phyloP scores from a whole-genome alignment of 2,888 invertebrate genomes.

The Phanerotoma sp. region DNA sequence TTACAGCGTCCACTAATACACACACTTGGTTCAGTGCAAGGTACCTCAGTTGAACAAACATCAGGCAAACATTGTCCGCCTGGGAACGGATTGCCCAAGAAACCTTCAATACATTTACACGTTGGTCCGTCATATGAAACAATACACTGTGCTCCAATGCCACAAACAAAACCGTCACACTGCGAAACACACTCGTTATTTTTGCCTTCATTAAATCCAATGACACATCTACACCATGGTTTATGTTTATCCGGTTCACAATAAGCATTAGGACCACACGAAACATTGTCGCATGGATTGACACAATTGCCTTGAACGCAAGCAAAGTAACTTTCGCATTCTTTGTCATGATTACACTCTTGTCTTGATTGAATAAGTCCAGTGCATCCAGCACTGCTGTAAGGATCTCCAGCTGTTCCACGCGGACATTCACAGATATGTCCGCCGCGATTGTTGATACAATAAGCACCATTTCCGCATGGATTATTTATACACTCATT shows the following conservation, averaged over 20 bases:
- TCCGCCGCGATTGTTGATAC: slow-evolving; percentile 82
- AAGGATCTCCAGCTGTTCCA: slow-evolving; percentile 82
- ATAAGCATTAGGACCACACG: slow-evolving; percentile 81
- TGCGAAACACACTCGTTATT: slow-evolving; percentile 82
- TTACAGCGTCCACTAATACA: slow-evolving; percentile 88
- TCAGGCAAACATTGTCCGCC: slow-evolving; percentile 84
- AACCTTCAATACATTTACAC: slow-evolving; percentile 84
- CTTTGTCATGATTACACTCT: slow-evolving; percentile 71
- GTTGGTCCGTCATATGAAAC: slow-evolving; percentile 82
- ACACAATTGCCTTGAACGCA: slow-evolving; percentile 78
- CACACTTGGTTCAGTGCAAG: slow-evolving; percentile 76
- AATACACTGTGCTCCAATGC: slow-evolving; percentile 81
- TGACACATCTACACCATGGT: slow-evolving; percentile 84
- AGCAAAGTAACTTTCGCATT: slow-evolving; percentile 79
- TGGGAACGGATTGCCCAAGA: slow-evolving; percentile 87
- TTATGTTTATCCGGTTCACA: slow-evolving; percentile 88
- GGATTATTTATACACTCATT: slow-evolving; percentile 85
- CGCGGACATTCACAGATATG: slow-evolving; percentile 84
- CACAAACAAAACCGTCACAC: slow-evolving; percentile 77
- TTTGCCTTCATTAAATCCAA: slow-evolving; percentile 77
- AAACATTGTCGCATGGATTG: slow-evolving; percentile 76
- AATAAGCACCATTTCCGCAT: slow-evolving; percentile 86
- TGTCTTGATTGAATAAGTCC: slow-evolving; percentile 62
- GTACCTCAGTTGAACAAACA: slow-evolving; percentile 74
- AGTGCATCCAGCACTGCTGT: slow-evolving; percentile 72